phyloP scores from a whole-genome alignment of 2,113 vertebrate species.

The Siniperca knerii region DNA sequence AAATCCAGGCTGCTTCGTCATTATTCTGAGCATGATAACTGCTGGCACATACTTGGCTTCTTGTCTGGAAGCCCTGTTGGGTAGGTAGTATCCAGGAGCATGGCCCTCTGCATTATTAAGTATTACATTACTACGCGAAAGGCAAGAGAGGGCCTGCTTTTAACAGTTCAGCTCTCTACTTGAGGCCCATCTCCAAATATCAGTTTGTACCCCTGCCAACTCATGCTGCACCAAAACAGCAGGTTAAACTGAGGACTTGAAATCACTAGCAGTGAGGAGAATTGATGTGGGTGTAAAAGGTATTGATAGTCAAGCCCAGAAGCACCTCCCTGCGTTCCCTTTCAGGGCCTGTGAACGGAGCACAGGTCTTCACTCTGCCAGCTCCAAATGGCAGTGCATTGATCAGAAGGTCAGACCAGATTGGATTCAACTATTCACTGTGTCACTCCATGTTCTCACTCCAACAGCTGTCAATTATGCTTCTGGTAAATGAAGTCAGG shows the following conservation, averaged over 20 bases:
- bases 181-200: conserved; percentile 23
- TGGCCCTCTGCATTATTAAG: conserved; percentile 38
- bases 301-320: conserved; percentile 48
- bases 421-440: conserved; percentile 58
- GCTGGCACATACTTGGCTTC: conserved; percentile 29
- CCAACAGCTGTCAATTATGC: conserved; percentile 59
- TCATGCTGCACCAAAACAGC: conserved; percentile 9
- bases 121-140: conserved; percentile 11
- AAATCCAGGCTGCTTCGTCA: conserved; percentile 49
- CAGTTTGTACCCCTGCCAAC: conserved; percentile 14
- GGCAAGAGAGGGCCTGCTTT: not conserved
- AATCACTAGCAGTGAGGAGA: conserved; percentile 28
- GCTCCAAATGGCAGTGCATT: conserved; percentile 56
- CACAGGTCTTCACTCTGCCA: conserved; percentile 35
- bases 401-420: conserved; percentile 63
- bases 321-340: conserved; percentile 25
- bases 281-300: conserved; percentile 56
- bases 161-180: conserved; percentile 1
- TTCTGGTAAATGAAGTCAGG: conserved; percentile 42
- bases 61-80: conserved; percentile 14
- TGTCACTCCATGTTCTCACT: conserved; percentile 41
- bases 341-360: conserved; percentile 35
- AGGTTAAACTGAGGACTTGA: conserved; percentile 23
- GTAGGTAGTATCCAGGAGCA: conserved; percentile 9
- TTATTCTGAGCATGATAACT: conserved; percentile 42